phyloP scores from a whole-genome alignment of 2,888 invertebrate genomes.

The Dolomedes plantarius region DNA sequence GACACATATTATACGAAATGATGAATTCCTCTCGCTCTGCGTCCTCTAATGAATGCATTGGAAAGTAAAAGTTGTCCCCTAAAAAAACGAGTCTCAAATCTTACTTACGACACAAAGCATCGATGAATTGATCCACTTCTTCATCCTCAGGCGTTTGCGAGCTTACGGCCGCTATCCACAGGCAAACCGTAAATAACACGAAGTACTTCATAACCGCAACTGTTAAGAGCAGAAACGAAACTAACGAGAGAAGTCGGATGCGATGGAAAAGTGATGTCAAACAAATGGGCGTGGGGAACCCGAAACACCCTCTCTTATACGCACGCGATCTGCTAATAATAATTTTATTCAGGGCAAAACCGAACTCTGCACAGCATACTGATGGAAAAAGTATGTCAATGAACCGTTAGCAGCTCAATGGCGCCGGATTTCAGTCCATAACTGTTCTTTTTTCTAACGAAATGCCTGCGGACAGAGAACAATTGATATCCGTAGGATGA shows the following conservation, averaged over 20 bases:
- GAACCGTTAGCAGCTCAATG: neutral
- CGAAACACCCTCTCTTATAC: conserved; percentile 15
- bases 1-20: too few relatives aligned
- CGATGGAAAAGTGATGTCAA: neutral
- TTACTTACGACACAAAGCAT: conserved; percentile 7
- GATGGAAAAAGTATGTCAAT: conserved; percentile 26
- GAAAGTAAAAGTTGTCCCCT: too few relatives aligned
- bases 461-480: neutral
- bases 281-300: neutral
- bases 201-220: conserved; percentile 4
- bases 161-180: neutral
- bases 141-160: neutral
- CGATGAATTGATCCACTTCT: conserved; percentile 16
- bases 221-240: neutral
- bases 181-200: neutral
- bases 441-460: neutral
- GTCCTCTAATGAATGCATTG: too few relatives aligned
- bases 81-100: too few relatives aligned
- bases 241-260: neutral
- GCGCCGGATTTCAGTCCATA: neutral
- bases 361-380: conserved; percentile 21
- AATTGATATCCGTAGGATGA: conserved; percentile 17
- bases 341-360: conserved; percentile 16
- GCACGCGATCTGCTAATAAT: conserved; percentile 13
- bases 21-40: too few relatives aligned